Evolutionary conservation across 2,113 vertebrate species (phyloP), one percentile per base, ranked within the genome.

Genomic region (Melanerpes formicivorus): DNA sequence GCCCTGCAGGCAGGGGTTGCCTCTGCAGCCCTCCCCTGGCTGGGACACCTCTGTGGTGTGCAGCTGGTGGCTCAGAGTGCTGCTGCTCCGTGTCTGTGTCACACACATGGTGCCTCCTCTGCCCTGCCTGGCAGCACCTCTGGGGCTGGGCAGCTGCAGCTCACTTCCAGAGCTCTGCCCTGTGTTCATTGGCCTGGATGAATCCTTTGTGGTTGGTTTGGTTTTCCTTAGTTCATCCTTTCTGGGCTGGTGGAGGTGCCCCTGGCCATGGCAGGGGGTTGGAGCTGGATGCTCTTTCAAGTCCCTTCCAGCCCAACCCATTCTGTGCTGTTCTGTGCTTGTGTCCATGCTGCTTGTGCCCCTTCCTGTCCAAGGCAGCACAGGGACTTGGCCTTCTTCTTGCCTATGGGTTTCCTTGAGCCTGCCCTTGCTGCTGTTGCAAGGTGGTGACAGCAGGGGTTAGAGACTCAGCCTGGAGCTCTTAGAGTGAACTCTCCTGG

Each of bases 181-280:
- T 14, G 32, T 86, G 60, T 77, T 64, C 34, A 48, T 7, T 48
- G 26, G 15, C 63, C 37, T 82, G 66, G 76, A 52, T 87, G 54
- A 37, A 50, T 74, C 32, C 0, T 0, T 59, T 73, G 56, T 54
- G 64, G 8, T 85, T 80, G 6, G 1, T 21, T 75, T 56, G 3
- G 18, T 18, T 37, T 56, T 10, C 30, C n/a, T 32, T 37, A 63
- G 26, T 27, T 54, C 32, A 48, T 14, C 11, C 11, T 42, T 42
- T 42, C 14, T 42, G 42, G 11, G 42, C 42, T 42, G 14, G 42
- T 42, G 42, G 42, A 42, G 42, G 42, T 42, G 42, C 14, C 42
- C 42, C 42, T 42, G 42, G 13, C 42, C 42, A 42, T 42, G 42
- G 42, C 13, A 14, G 42, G 42, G 42, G 42, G 42, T 14, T 42